Evolutionary conservation across 2,797 vertebrate genomes (phyloP), one percentile per base, ranked within the genome.

Genomic region (Propithecus perrieri): DNA sequence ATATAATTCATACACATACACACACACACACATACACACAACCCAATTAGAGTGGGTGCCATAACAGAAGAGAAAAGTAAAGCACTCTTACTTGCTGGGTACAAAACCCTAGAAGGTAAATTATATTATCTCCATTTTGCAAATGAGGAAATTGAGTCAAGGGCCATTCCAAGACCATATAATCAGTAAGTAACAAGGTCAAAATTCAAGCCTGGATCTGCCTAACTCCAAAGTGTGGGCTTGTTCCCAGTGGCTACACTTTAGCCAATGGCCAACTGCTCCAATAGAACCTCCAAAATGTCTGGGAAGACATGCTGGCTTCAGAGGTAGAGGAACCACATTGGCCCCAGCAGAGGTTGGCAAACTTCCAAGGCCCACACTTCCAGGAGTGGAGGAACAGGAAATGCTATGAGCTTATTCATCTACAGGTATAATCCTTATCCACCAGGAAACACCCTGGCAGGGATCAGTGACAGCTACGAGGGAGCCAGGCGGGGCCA

Each of bases 381-480:
- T 80, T 48, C 22, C 7, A n/a, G 33, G 48, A 91, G 46, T 48
- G 61, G 50, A 96, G 61, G 75, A 93, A 95, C 55, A 48, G 89
- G 80, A 97, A 94, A 50, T 75, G 24, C n/a, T 55, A 53, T 10
- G 17, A 86, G 84, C 74, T 96, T 91, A 94, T 35, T 78, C 91
- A 94, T 30, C 85, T 24, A 48, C 8, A 89, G 61, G n/a, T 59
- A 80, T 65, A 80, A 85, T 57, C 71, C 87, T 94, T 8, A 4
- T 61, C 92, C 46, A 22, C 30, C 83, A 85, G 85, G 88, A 59
- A 95, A 94, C 92, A 85, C 83, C 79, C 83, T 74, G n/a, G 71
- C 59, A 81, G 22, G 50, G 63, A 92, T 75, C 57, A 53, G 38
- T 83, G 80, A 95, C 86, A 94, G 91, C 61, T 74, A 46, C 57